These are phyloP conservation scores for Scaptomyza flava DNA, from an alignment of 2,888 invertebrate species.

Conservation along the genomic window DNA sequence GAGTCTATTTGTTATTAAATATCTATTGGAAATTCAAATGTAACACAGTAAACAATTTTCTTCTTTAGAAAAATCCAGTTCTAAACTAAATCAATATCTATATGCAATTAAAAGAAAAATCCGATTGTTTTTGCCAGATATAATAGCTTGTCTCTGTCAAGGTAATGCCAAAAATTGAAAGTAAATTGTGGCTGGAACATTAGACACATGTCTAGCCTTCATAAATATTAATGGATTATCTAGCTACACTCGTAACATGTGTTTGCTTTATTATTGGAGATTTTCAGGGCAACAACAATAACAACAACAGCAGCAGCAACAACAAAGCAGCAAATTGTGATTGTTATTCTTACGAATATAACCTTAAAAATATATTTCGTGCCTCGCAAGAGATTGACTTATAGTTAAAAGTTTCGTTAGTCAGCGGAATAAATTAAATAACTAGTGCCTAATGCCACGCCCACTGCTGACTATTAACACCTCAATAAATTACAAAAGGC, in stretches of 20 bases:
- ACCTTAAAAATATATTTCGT: conserved; percentile 8
- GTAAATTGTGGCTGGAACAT: conserved; percentile 42
- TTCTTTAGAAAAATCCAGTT: no score
- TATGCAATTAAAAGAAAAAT: not conserved
- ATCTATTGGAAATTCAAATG: no score
- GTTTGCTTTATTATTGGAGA: conserved; percentile 26
- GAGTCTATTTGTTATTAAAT: no score
- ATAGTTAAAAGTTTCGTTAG: conserved; percentile 7
- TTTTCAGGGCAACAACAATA: conserved; percentile 33
- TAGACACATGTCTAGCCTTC: conserved; percentile 57
- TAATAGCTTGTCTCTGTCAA: not conserved
- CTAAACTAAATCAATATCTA: no score
- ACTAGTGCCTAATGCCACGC: conserved; percentile 18
- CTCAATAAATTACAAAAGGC: conserved; percentile 5
- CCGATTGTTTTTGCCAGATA: not conserved
- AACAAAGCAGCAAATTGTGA: conserved; percentile 28
- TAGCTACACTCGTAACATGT: conserved; percentile 5
- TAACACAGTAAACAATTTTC: no score
- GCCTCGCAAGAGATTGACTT: not conserved
- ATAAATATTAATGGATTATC: conserved; percentile 65
- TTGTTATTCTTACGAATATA: conserved; percentile 18
- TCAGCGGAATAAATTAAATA: conserved; percentile 32
- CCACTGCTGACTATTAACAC: not conserved
- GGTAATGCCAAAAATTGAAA: conserved; percentile 58
- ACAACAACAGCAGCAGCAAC: not conserved